Base-by-base conservation (phyloP, 2,113 vertebrate genomes). In the Cranoglanis bouderius region DNA sequence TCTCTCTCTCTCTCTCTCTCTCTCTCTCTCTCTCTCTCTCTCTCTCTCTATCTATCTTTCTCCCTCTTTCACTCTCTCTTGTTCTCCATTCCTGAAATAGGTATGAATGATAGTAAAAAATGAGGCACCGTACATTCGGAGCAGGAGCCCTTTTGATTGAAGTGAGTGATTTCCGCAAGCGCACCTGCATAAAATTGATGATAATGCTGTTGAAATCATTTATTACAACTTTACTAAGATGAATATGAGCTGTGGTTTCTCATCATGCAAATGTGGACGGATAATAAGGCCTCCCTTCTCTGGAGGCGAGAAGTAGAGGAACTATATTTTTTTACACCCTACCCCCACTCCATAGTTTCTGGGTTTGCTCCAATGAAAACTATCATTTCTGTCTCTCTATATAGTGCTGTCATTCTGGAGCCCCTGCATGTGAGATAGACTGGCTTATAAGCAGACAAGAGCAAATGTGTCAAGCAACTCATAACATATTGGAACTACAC, bases 131-230 rank as follows among this genome's bases (percentile, higher is more conserved):
- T 95, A 90, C 91, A 90, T 94, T 93, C 91, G 90, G 94, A 96
- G 95, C 95, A 93, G 96, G 95, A 92, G 94, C 93, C 95, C 93
- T 92, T 90, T 97, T 96, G 97, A 97, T 96, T 96, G 97, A 97
- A 97, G 94, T 96, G 96, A 96, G 95, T 96, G 97, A 98, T 98
- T 97, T 97, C 95, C 93, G 93, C 92, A 93, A 94, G 95, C 95
- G 94, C 95, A 98, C 96, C 97, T 97, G 96, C 94, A 94, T 96
- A 95, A 97, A 97, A 98, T 95, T 96, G 96, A 98, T 98, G 97
- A 97, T 97, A 96, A 97, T 96, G 94, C 96, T 95, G 95, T 95
- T 97, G 96, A 96, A 98, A 97, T 95, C 96, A 96, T 97, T 98
- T 96, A 97, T 97, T 97, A 97, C 94, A 96, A 96, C 96, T 97